Base-by-base conservation (phyloP, 2,888 invertebrate genomes). In the Hypolimnas misippus region DNA sequence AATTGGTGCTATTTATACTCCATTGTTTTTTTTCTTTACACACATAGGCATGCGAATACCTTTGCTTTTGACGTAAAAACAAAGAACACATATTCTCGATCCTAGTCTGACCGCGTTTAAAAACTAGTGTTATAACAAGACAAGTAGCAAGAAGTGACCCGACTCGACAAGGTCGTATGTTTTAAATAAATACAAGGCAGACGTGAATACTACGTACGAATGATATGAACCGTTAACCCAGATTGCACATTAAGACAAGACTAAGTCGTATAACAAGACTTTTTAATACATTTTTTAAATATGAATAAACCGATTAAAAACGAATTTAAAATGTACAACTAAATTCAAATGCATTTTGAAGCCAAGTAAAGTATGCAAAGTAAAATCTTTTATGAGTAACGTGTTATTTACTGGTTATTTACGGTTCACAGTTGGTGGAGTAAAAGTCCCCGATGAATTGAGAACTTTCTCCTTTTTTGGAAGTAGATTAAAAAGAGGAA, bases 201-300 rank as follows among this genome's bases (percentile, higher is more conserved):
- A 68, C 65, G 57, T 64, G 67, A 67, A 65, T 65, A 69, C 70
- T 73, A 65, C 57, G 59, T 55, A 64, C 54, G 12, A 73, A 73
- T 75, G 73, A 71, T 74, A 72, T 70, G 69, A 70, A 70, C 72
- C 70, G 67, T 71, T 73, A 73, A 70, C 72, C 75, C 66, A 72
- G 71, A 73, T 73, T 62, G 61, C 58, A 65, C 40, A 35, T 38
- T 38, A 55, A 52, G 60, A 63, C 54, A 57, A 61, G 52, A 61
- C 42, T 60, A 60, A n/a, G n/a, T n/a, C 35, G n/a, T n/a, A n/a
- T n/a, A n/a, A n/a, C n/a, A n/a, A n/a, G n/a, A n/a, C n/a, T n/a
- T n/a, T n/a, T n/a, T n/a, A n/a, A n/a, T n/a, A n/a, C n/a, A n/a
- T n/a, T n/a, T n/a, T n/a, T n/a, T n/a, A n/a, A n/a, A n/a, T n/a